Conservation (phyloP, 2,113 vertebrate species). For the Falcunculus frontatus region DNA sequence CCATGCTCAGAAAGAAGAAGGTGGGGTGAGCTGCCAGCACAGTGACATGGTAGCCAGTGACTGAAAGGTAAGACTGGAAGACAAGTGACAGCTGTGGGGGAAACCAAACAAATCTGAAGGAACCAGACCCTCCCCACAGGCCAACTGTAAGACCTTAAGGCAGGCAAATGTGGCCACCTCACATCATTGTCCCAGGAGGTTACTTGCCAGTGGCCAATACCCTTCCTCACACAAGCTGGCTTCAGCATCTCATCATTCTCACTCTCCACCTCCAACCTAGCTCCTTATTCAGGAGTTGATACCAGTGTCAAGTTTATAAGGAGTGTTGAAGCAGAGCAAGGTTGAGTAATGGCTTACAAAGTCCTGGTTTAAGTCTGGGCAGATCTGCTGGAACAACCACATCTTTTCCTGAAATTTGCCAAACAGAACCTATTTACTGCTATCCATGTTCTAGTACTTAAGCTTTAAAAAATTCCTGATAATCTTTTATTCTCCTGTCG, state of each 20-base stretch:
- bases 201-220: background rate
- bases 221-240: background rate
- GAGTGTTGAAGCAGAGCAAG: background rate
- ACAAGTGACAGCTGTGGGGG: background rate
- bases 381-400: background rate
- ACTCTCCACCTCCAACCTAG: background rate
- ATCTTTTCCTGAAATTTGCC: background rate
- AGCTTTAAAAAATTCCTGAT: background rate
- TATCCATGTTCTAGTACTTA: background rate
- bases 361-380: background rate
- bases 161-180: background rate
- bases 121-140: background rate
- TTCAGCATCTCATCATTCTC: background rate
- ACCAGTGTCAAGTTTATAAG: background rate
- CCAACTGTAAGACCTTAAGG: background rate
- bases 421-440: background rate
- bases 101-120: background rate
- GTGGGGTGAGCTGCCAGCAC: background rate
- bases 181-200: background rate
- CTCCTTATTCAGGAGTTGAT: background rate
- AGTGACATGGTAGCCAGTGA: accelerated
- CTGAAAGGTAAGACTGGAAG: background rate
- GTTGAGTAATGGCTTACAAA: background rate
- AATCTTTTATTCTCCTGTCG: background rate
- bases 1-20: background rate